Percentiles rank a stretch among this genome's conserved stretches.
Evolutionary conservation across 2,113 vertebrate species (phyloP).

Genomic region (Abramis brama): DNA sequence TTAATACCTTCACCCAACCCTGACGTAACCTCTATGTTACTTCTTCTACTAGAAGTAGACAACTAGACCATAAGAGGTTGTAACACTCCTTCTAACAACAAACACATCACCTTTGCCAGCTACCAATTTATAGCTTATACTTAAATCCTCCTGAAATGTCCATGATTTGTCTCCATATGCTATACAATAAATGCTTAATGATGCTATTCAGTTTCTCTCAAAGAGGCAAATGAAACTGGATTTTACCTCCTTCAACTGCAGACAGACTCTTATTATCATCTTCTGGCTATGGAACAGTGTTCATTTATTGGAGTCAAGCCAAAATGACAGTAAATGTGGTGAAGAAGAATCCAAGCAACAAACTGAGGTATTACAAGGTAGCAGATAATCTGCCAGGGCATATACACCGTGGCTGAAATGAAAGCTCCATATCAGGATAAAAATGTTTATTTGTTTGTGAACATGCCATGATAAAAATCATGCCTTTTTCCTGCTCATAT

Average conservation of each 20-base stretch:
- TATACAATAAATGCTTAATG: constrained; percentile 46
- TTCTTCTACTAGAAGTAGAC: no score
- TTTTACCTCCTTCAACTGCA: constrained; percentile 16
- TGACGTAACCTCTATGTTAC: no score
- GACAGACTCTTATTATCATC: constrained; percentile 34
- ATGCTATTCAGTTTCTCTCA: constrained; percentile 40
- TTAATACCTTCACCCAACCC: no score
- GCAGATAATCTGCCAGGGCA: neutral
- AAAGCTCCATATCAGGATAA: constrained; percentile 5
- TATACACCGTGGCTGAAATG: constrained; percentile 1
- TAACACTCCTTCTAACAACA: neutral
- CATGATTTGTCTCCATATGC: constrained; percentile 38
- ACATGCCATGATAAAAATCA: constrained; percentile 34
- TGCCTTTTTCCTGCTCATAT: neutral
- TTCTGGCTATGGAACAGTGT: constrained; percentile 8
- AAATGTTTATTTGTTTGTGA: constrained; percentile 40
- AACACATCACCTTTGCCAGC: constrained; percentile 19
- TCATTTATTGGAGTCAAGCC: constrained; percentile 31
- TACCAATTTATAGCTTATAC: constrained; percentile 30
- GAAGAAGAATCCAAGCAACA: neutral
- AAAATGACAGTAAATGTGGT: constrained; percentile 24
- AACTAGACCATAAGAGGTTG: no score
- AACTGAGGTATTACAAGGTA: constrained; percentile 7
- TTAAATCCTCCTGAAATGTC: constrained; percentile 41
- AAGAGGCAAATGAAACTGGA: constrained; percentile 42